These are phyloP conservation scores for Sycophila sp. DNA, from an alignment of 1,140 invertebrate genomes.

Conservation along the genomic window DNA sequence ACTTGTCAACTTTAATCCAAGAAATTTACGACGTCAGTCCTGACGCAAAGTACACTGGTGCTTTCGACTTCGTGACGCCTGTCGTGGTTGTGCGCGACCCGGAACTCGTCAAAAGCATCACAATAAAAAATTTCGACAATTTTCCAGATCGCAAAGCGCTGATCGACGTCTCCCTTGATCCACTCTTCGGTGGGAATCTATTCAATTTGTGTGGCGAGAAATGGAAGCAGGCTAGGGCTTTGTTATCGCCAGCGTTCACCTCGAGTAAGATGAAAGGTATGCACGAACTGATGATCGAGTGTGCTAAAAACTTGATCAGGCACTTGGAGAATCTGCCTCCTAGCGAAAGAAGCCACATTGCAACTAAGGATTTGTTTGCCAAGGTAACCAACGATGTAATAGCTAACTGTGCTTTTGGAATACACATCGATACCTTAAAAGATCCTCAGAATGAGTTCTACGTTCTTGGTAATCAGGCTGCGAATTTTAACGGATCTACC, in stretches of 20 bases:
- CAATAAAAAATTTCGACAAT: constrained; percentile 73
- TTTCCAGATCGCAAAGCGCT: constrained; percentile 69
- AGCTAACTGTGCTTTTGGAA: constrained; percentile 62
- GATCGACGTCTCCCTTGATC: constrained; percentile 60
- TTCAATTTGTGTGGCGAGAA: constrained; percentile 64
- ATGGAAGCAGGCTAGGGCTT: constrained; percentile 57
- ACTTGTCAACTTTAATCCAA: not conserved
- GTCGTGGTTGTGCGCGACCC: constrained; percentile 69
- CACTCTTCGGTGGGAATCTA: constrained; percentile 66
- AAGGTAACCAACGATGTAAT: constrained; percentile 52
- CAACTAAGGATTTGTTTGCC: constrained; percentile 50
- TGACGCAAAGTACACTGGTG: constrained; percentile 58
- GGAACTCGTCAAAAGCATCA: constrained; percentile 70
- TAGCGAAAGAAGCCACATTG: not conserved
- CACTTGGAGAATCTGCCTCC: constrained; percentile 22
- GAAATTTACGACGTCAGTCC: constrained; percentile 12
- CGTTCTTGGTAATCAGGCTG: constrained; percentile 54
- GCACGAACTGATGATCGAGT: constrained; percentile 50
- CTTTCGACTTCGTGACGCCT: constrained; percentile 67
- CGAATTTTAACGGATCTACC: constrained; percentile 57
- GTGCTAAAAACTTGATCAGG: constrained; percentile 33
- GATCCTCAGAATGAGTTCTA: constrained; percentile 64
- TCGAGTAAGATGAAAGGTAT: constrained; percentile 56
- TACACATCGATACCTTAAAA: constrained; percentile 62
- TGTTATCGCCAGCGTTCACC: constrained; percentile 59